These are phyloP conservation scores for Rhynchomys soricoides DNA, from an alignment of 2,113 vertebrate genomes.

Conservation along the genomic window DNA sequence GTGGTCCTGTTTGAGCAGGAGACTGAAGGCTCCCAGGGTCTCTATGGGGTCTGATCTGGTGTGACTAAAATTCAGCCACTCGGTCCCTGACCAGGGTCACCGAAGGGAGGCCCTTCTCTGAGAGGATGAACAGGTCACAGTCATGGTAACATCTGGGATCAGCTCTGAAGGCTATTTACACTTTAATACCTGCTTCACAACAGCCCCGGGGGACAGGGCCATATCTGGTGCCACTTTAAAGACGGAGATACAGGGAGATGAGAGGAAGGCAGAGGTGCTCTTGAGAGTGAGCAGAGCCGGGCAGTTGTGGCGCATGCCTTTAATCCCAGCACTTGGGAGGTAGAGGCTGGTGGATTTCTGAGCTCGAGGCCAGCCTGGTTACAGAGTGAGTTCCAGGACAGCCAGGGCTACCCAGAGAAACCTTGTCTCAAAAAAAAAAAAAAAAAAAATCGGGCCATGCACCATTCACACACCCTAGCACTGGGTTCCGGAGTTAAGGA, in stretches of 20 bases:
- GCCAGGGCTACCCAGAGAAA: no score
- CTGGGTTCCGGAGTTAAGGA: neutral
- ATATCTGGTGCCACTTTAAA: neutral
- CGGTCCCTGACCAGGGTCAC: neutral
- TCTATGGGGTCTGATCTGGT: neutral
- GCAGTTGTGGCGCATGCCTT: no score
- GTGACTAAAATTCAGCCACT: neutral
- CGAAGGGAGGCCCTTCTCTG: rapidly evolving
- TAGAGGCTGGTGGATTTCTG: no score
- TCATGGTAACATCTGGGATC: rapidly evolving
- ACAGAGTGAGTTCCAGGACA: no score
- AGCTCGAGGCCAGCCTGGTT: no score
- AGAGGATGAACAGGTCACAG: rapidly evolving
- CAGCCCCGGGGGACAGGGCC: neutral
- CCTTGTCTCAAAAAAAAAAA: no score
- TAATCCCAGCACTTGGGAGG: no score
- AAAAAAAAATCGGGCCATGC: no score
- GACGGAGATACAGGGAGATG: neutral
- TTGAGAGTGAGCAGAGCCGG: no score
- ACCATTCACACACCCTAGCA: no score
- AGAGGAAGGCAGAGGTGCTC: neutral
- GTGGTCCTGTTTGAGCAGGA: slow-evolving; percentile 42
- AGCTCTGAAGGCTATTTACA: neutral
- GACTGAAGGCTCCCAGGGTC: neutral
- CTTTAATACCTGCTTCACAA: neutral